Evolutionary conservation across 2,113 vertebrate species (phyloP).

Genomic region (Mirza zaza): DNA sequence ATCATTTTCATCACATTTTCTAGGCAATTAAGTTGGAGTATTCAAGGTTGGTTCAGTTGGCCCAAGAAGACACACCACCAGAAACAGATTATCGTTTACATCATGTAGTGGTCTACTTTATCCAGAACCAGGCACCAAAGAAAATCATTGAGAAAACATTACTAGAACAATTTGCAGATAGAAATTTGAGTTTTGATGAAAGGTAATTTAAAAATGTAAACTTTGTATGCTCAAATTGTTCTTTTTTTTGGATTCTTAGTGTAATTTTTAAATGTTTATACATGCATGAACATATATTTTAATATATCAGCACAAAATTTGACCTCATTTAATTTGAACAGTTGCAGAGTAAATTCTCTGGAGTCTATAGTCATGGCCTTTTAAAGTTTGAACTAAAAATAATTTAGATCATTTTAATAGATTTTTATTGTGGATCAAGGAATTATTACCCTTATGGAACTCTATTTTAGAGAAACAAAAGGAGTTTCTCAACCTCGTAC

Average conservation of each 20-base stretch:
- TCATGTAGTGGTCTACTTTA: conserved; percentile 95
- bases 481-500: background rate
- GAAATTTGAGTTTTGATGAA: conserved; percentile 97
- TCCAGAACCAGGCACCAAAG: conserved; percentile 97
- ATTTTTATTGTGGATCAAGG: background rate
- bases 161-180: conserved; percentile 95
- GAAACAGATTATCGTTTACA: conserved; percentile 95
- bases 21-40: conserved; percentile 98
- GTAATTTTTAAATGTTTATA: background rate
- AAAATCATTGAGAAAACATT: conserved; percentile 97
- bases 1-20: conserved; percentile 49
- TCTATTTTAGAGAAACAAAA: background rate
- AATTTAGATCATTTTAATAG: background rate
- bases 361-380: background rate
- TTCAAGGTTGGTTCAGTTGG: conserved; percentile 91
- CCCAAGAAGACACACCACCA: conserved; percentile 93
- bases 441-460: background rate
- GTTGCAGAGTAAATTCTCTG: conserved; percentile 12
- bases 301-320: background rate
- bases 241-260: background rate
- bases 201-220: conserved; percentile 84
- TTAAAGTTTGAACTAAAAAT: conserved; percentile 47
- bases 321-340: background rate
- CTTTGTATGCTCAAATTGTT: background rate
- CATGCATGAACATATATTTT: background rate